Evolutionary conservation across 2,888 invertebrate species (phyloP).

Genomic region (Dastarcus helophoroides): DNA sequence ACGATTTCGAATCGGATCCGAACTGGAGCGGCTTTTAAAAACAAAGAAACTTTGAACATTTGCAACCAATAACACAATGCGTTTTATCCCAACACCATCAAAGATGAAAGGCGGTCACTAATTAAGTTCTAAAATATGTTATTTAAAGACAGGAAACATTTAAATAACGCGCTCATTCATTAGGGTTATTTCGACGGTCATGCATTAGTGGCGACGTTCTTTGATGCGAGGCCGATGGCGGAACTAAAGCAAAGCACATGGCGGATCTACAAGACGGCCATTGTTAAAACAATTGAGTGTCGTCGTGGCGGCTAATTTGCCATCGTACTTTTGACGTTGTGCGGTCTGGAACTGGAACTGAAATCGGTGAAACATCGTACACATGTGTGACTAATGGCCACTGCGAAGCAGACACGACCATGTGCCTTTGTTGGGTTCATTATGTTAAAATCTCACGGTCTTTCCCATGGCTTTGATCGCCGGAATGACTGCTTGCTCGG

Average conservation of each 20-base stretch:
- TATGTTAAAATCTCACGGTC: background rate
- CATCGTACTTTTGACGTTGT: conserved; percentile 26
- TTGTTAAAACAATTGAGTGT: conserved; percentile 32
- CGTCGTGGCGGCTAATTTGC: conserved; percentile 28
- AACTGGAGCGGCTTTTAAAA: background rate
- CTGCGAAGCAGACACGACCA: conserved; percentile 20
- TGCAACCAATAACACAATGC: background rate
- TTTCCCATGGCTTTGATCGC: conserved; percentile 12
- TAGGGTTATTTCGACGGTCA: conserved; percentile 28
- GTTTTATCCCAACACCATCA: conserved; percentile 27
- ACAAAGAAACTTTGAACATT: conserved; percentile 1
- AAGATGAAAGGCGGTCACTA: conserved; percentile 21
- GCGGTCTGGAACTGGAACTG: conserved; percentile 26
- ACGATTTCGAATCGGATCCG: conserved; percentile 1
- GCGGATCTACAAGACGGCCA: conserved; percentile 27
- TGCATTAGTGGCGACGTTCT: conserved; percentile 19
- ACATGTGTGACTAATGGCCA: conserved; percentile 21
- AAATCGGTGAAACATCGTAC: conserved; percentile 19
- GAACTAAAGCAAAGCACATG: conserved; percentile 35
- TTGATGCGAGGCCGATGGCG: conserved; percentile 29
- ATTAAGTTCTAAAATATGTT: conserved; percentile 31
- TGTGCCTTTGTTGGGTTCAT: conserved; percentile 10
- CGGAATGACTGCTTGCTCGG: conserved; percentile 4
- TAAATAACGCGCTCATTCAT: conserved; percentile 34
- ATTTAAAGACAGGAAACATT: conserved; percentile 34